Conservation (phyloP, 2,113 vertebrate genomes). For the Mungos mungo region DNA sequence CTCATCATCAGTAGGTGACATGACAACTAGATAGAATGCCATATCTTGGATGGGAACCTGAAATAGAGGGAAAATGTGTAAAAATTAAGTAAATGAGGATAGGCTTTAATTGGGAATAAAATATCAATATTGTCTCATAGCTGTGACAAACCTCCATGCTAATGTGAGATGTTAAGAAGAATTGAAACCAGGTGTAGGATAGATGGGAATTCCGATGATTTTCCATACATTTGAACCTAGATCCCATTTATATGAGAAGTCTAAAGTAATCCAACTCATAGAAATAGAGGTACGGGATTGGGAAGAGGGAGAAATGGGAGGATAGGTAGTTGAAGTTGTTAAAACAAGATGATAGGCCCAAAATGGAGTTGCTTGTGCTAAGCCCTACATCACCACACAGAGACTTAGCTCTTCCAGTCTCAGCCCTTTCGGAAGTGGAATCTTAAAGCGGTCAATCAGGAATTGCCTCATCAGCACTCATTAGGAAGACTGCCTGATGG, state of each 20-base stretch:
- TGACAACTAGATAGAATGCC: background rate
- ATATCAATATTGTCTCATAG: background rate
- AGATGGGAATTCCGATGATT: background rate
- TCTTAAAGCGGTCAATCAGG: background rate
- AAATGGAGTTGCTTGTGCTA: background rate
- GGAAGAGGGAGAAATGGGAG: background rate
- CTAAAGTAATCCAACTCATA: background rate
- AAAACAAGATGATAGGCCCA: background rate
- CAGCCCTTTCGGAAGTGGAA: background rate
- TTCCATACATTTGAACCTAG: background rate
- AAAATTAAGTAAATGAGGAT: background rate
- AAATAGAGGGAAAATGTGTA: background rate
- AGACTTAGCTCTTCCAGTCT: background rate
- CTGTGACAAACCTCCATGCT: background rate
- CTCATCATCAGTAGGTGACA: background rate
- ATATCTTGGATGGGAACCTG: background rate
- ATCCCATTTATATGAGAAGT: background rate
- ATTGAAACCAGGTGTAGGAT: background rate
- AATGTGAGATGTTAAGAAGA: background rate
- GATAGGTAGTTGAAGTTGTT: background rate
- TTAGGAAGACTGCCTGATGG: background rate
- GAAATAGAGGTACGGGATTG: background rate
- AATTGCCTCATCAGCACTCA: background rate
- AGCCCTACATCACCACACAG: rapidly evolving
- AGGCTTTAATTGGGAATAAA: background rate